Evolutionary conservation across 2,797 vertebrate species (phyloP), one percentile per base, ranked within the genome.

Genomic region (Rhinella marina): DNA sequence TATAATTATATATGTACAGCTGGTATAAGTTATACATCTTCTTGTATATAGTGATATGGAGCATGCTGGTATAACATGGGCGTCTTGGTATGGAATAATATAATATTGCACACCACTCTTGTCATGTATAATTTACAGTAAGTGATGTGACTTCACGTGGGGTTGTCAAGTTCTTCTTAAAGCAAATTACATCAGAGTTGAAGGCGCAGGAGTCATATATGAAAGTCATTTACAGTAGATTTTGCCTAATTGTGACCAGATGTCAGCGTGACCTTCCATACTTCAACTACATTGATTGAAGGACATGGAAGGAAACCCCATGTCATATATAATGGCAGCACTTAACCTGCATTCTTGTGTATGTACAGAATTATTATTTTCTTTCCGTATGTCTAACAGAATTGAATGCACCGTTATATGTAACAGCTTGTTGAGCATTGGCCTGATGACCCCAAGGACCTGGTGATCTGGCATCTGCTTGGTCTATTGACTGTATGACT

Each of bases 181-280:
- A 12, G 75, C 50, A 77, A 54, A 54, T 54, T n/a, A 25, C 11
- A 77, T 48, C 11, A 4, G 52, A 54, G 27, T 23, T n/a, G 5
- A 77, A 11, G 7, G 48, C 14, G 7, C 48, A 13, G 50, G 75
- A 54, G 75, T 52, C 41, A 25, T 66, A 66, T 25, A 50, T 54
- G 75, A 77, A 77, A 50, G 41, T 25, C n/a, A 54, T 77, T 77
- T 54, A 13, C 25, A 54, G 75, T 54, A 52, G 75, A 77, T 77
- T 77, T 54, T 23, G 75, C 54, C 10, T 52, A 77, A 77, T 77
- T 52, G 8, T n/a, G 21, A 5, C 41, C 75, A 77, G 75, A 77
- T 77, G 75, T 77, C 32, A 77, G 48, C 50, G 52, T 52, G 48
- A 77, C 23, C 75, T 77, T 77, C 21, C 14, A 52, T 77, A 25